Base-by-base conservation (phyloP, 2,888 invertebrate species). In the Microctonus aethiopoides region DNA sequence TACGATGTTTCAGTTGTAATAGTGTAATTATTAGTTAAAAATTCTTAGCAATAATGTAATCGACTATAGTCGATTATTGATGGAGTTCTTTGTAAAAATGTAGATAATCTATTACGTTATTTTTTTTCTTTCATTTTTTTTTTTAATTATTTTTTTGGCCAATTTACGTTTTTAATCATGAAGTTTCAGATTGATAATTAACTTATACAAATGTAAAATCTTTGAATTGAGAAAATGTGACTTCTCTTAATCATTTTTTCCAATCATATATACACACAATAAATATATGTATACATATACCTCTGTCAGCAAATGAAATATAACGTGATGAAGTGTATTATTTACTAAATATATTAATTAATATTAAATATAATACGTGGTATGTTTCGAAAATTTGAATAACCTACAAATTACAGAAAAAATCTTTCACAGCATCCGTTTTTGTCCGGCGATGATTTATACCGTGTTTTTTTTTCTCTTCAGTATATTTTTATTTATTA, bases 341-440 rank as follows among this genome's bases (percentile, higher is more conserved):
- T 7, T 16, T 46, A 16, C 16, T 46, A 46, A 76, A 81, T 80
- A 67, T 74, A 76, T 76, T 65, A 62, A 74, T 66, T 69, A n/a
- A 46, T 74, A 76, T 75, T 73, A 76, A 75, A 71, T 74, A 72
- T 24, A 70, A 67, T 63, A 71, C 65, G 46, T 66, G n/a, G 56
- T 62, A 46, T 32, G 13, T 71, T 76, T 81, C 78, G 73, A 67
- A 76, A 76, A 16, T 46, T 46, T 78, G 75, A 75, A 72, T 75
- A 78, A 76, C 80, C 75, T 79, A 79, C 75, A 75, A n/a, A 68
- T 76, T 76, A 76, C 75, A 75, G 74, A 75, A 68, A 62, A 64
- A 72, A 73, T 68, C 4, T 39, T 79, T 80, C 79, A 80, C 78
- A 81, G 79, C 78, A 78, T 80, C 71, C 72, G 77, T 77, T 77